Evolutionary conservation across 2,888 invertebrate species (phyloP).

Genomic region (Heliconius ismenius): DNA sequence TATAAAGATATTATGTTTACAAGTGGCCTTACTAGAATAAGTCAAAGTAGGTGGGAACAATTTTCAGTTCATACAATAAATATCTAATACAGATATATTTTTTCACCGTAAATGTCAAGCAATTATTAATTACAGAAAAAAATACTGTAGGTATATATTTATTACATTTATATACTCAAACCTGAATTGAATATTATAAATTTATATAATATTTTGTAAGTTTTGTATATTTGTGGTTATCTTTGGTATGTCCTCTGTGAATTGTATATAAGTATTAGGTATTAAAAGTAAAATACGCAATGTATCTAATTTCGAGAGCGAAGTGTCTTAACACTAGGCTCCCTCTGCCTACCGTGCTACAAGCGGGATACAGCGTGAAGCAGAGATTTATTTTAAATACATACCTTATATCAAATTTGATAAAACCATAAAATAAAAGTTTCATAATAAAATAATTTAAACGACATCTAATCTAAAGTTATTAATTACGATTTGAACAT

Average conservation of each 20-base stretch:
- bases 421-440: neutral
- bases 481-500: slow-evolving; percentile 42
- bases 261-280: no score
- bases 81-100: neutral
- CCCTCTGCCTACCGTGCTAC: no score
- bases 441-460: neutral
- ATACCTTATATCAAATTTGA: neutral
- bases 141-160: neutral
- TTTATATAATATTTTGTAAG: no score
- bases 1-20: neutral
- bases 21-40: neutral
- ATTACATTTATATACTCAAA: neutral
- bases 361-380: no score
- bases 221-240: no score
- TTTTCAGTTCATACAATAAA: neutral
- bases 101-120: neutral
- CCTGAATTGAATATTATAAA: no score
- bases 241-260: no score
- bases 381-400: neutral
- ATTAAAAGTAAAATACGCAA: no score
- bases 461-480: slow-evolving; percentile 21
- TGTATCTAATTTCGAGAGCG: no score
- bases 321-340: neutral
- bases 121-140: neutral
- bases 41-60: neutral